Evolutionary conservation across 2,888 invertebrate species (phyloP).

Genomic region (Corythucha ciliata): DNA sequence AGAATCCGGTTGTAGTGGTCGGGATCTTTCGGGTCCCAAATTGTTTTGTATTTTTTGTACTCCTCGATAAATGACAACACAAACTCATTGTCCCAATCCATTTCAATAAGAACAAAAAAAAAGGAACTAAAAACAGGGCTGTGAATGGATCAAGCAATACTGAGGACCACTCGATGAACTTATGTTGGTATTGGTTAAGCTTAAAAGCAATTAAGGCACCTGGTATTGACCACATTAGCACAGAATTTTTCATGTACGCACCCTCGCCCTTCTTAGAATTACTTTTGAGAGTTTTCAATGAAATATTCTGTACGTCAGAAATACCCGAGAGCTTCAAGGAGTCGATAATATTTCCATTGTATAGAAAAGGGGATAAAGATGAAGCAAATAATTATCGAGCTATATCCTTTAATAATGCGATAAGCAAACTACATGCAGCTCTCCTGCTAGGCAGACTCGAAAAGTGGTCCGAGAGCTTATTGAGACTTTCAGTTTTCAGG

Average conservation of each 20-base stretch:
- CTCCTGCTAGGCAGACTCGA: background rate
- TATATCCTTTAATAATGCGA: background rate
- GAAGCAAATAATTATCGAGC: background rate
- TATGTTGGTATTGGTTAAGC: too few species aligned
- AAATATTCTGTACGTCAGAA: background rate
- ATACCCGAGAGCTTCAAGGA: background rate
- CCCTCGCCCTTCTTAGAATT: background rate
- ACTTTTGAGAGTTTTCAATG: background rate
- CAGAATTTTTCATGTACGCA: background rate
- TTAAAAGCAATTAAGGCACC: too few species aligned
- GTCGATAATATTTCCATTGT: slow-evolving; percentile 4
- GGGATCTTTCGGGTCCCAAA: too few species aligned
- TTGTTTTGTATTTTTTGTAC: too few species aligned
- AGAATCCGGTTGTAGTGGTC: too few species aligned
- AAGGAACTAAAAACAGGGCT: too few species aligned
- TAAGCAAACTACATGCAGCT: background rate
- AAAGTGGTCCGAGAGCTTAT: background rate
- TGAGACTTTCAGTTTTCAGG: slow-evolving; percentile 1
- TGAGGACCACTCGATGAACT: too few species aligned
- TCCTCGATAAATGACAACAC: too few species aligned
- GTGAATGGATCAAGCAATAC: too few species aligned
- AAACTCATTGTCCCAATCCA: too few species aligned
- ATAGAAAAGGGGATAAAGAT: background rate
- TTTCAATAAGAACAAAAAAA: too few species aligned
- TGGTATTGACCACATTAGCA: background rate